Conservation (phyloP, 2,888 invertebrate genomes). For the Clivina fossor region DNA sequence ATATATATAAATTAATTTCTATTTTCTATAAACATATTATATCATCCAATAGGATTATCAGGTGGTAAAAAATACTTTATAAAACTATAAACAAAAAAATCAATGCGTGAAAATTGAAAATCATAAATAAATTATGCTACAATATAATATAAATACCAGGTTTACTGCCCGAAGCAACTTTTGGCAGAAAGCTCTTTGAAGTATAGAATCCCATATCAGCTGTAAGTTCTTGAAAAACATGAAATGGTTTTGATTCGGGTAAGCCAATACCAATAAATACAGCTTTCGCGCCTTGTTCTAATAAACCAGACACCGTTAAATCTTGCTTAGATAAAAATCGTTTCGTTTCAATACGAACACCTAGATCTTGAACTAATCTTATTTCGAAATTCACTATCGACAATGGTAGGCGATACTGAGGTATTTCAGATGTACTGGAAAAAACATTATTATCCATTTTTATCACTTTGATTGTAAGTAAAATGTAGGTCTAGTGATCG, state of each 20-base stretch:
- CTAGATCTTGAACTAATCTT: slow-evolving; percentile 85
- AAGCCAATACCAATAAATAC: slow-evolving; percentile 87
- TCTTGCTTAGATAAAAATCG: slow-evolving; percentile 71
- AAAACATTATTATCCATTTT: too few species aligned
- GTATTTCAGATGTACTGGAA: slow-evolving; percentile 89
- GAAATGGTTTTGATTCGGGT: slow-evolving; percentile 82
- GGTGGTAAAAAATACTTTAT: too few species aligned
- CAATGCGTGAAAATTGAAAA: slow-evolving; percentile 8
- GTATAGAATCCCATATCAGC: slow-evolving; percentile 88
- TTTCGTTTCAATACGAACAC: slow-evolving; percentile 82
- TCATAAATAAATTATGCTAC: slow-evolving; percentile 50
- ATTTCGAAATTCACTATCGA: slow-evolving; percentile 93
- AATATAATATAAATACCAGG: slow-evolving; percentile 53
- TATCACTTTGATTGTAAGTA: slow-evolving; percentile 3
- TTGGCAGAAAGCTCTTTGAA: slow-evolving; percentile 90
- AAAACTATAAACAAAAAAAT: background rate
- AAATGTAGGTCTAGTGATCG: background rate
- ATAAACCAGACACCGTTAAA: slow-evolving; percentile 72
- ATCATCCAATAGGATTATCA: too few species aligned
- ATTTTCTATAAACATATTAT: too few species aligned
- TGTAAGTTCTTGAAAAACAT: slow-evolving; percentile 75
- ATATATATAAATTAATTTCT: too few species aligned
- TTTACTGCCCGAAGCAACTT: slow-evolving; percentile 87
- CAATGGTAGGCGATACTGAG: slow-evolving; percentile 93
- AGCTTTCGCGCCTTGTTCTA: slow-evolving; percentile 69